Evolutionary conservation across 2,888 invertebrate genomes (phyloP).

Genomic region (Limnephilus marmoratus): DNA sequence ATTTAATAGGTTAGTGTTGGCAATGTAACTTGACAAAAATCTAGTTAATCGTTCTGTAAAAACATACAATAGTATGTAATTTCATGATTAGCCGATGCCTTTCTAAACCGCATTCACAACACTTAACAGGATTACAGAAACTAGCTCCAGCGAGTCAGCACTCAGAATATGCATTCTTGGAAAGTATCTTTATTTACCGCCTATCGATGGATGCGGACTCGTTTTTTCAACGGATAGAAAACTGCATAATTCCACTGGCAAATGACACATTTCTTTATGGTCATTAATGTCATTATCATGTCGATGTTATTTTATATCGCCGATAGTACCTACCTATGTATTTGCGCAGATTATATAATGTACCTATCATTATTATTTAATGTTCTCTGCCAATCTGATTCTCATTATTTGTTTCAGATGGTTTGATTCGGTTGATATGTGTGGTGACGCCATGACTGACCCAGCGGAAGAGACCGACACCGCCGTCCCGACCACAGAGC

Average conservation of each 20-base stretch:
- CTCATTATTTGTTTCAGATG: slow-evolving; percentile 27
- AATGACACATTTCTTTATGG: neutral
- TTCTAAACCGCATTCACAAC: neutral
- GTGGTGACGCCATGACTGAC: slow-evolving; percentile 51
- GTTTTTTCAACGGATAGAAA: slow-evolving; percentile 24
- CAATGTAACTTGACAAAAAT: neutral
- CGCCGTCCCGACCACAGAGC: slow-evolving; percentile 4
- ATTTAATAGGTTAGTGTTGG: neutral
- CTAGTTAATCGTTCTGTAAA: neutral
- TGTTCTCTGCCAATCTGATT: neutral
- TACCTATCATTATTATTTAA: too few species aligned
- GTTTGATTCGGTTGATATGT: neutral
- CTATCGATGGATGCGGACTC: neutral
- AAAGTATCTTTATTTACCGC: neutral
- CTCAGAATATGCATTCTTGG: slow-evolving; percentile 8
- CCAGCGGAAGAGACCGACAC: slow-evolving; percentile 26
- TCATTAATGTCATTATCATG: neutral
- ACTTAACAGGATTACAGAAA: slow-evolving; percentile 26
- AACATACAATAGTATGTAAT: slow-evolving; percentile 4
- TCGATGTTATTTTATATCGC: neutral
- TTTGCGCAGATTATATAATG: too few species aligned
- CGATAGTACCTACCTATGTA: neutral
- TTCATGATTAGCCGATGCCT: neutral
- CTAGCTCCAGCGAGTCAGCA: neutral
- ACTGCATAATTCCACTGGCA: neutral